Evolutionary conservation across 1,140 invertebrate species (phyloP).

Genomic region (Alviniconcha marisindica): DNA sequence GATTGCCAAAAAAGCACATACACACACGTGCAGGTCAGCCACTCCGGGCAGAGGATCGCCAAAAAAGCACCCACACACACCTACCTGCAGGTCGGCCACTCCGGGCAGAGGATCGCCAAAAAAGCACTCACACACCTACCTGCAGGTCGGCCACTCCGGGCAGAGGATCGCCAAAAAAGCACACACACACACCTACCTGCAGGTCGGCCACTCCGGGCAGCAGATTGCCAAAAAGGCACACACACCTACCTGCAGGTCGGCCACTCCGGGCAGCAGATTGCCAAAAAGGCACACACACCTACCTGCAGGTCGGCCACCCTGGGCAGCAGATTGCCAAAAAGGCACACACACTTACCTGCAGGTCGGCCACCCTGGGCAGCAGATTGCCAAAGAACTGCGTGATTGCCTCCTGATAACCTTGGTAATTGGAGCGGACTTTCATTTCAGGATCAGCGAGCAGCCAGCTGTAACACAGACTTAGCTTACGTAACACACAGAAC

Average conservation of each 20-base stretch:
- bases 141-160: too few species aligned
- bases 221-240: slow-evolving; percentile 73
- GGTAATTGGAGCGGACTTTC: slow-evolving; percentile 78
- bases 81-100: neutral
- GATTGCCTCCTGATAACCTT: slow-evolving; percentile 76
- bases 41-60: neutral
- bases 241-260: neutral
- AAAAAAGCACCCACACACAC: neutral
- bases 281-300: neutral
- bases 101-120: neutral
- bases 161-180: too few species aligned
- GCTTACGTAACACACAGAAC: too few species aligned
- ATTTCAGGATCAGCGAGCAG: slow-evolving; percentile 77
- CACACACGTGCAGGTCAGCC: neutral
- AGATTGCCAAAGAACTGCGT: slow-evolving; percentile 76
- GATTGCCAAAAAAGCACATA: neutral
- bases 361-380: slow-evolving; percentile 76
- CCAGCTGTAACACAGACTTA: slow-evolving; percentile 76
- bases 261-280: neutral
- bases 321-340: neutral
- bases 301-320: neutral
- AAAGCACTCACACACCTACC: neutral
- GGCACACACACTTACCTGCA: slow-evolving; percentile 70
- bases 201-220: slow-evolving; percentile 77
- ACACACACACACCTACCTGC: slow-evolving; percentile 64